Evolutionary conservation across 2,888 invertebrate genomes (phyloP), one percentile per base, ranked within the genome.

Genomic region (Campoplex nolae): DNA sequence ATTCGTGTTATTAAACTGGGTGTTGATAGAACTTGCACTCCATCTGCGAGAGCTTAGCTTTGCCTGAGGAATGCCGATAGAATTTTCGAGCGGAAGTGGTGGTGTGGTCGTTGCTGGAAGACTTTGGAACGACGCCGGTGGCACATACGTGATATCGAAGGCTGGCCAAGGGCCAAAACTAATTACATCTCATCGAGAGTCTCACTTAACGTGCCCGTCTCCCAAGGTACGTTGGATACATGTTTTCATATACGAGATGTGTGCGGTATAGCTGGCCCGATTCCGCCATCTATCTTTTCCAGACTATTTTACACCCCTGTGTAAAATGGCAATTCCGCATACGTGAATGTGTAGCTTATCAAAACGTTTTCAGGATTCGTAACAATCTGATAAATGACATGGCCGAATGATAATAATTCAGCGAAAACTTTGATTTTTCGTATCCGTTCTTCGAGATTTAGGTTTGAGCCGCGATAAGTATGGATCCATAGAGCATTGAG

Each of bases 131-230:
- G 85, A 78, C 74, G 73, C 38, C 28, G 74, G 67, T 58, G 82
- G 85, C 79, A 18, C 56, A 56, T 54, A 78, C 83, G 85, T 83
- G 85, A 86, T 86, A 86, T 79, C 83, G 81, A 79, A 79, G 51
- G 68, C 75, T 86, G 85, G 85, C 85, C 79, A 70, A 45, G 70
- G 75, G 78, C 85, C 85, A 86, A 86, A 86, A 86, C 85, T 86
- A 86, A 86, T 86, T 86, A 86, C 83, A 86, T 86, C 85, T 83
- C 42, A 38, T 83, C 82, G 85, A 86, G 83, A 83, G 74, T 75
- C 85, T 79, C 83, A 79, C 85, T 86, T 83, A 83, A 70, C 48
- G 83, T 77, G 38, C n/a, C 68, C 71, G 56, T 58, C 28, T 28
- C 62, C 62, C 2, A 32, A 28, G 16, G 32, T 62, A 62, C 62